Percentiles rank a stretch among this genome's conserved stretches.
Conservation (phyloP, 2,113 vertebrate genomes). For the Podocnemis expansa region DNA sequence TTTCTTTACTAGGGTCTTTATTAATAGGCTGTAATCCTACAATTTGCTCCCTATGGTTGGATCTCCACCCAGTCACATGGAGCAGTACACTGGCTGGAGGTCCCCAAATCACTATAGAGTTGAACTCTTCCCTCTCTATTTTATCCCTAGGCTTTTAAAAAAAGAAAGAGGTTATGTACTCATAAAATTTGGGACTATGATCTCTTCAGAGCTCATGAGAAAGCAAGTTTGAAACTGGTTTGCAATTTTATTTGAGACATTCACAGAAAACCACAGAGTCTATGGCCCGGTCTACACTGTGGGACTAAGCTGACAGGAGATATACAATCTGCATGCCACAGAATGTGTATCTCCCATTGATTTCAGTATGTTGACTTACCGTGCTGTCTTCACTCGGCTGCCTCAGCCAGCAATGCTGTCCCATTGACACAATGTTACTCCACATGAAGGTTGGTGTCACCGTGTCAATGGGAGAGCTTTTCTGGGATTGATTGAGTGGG, state of each 20-base stretch:
- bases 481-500: no score
- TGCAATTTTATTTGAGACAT: neutral
- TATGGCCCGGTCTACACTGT: no score
- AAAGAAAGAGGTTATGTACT: neutral
- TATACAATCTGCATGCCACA: no score
- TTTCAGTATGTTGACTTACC: no score
- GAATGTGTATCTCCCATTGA: no score
- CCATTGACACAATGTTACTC: no score
- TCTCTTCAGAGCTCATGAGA: neutral
- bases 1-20: neutral
- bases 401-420: no score
- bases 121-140: neutral
- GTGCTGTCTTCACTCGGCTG: no score
- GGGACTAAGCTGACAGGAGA: no score
- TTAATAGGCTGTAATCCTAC: neutral
- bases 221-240: neutral
- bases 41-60: neutral
- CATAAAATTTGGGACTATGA: neutral
- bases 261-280: neutral
- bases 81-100: neutral
- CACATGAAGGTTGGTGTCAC: no score
- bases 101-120: neutral
- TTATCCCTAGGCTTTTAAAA: neutral
- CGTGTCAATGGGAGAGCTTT: no score
- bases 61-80: neutral